Base-by-base conservation (phyloP, 2,797 vertebrate species). In the Fistularia tabacaria region DNA sequence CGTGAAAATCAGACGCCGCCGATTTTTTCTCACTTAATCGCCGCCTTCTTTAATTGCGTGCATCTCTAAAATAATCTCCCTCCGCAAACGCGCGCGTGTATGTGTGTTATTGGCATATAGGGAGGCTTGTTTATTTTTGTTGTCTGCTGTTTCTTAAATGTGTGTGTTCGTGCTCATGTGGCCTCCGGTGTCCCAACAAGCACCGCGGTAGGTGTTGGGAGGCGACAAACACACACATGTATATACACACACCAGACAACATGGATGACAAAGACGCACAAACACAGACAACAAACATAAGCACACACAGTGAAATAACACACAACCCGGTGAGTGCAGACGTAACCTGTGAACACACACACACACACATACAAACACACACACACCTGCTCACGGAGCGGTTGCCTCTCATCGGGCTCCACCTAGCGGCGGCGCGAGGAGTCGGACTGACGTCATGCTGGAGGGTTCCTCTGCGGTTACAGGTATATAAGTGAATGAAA, bases 111-210 rank as follows among this genome's bases (percentile, higher is more conserved):
- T 86, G 83, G 80, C 83, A 83, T 74, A 85, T 73, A 80, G 78
- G 80, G 73, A 81, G 81, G 72, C 74, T 82, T 88, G 86, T 88
- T 86, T 87, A 82, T 88, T 83, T 84, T 79, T 87, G 81, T 88
- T 85, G 80, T 85, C 64, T 82, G 78, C 68, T 81, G 79, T 79
- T 74, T 81, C 75, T 85, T 86, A 83, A 83, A 82, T 82, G 86
- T 82, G 82, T 83, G 82, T 87, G 82, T 86, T 82, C 72, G 73
- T 84, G 81, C 77, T 85, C 77, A 74, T 81, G 84, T 84, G 78
- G 83, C 82, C 83, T 76, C 74, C 80, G 70, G 81, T 80, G 82
- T 85, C 84, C 85, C 85, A 82, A 87, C 83, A 87, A 86, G 80
- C 83, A 78, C 82, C 70, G 73, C 82, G 78, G 81, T 86, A 79